phyloP scores from a whole-genome alignment of 23 tunicate genomes.

The Styela clava region DNA sequence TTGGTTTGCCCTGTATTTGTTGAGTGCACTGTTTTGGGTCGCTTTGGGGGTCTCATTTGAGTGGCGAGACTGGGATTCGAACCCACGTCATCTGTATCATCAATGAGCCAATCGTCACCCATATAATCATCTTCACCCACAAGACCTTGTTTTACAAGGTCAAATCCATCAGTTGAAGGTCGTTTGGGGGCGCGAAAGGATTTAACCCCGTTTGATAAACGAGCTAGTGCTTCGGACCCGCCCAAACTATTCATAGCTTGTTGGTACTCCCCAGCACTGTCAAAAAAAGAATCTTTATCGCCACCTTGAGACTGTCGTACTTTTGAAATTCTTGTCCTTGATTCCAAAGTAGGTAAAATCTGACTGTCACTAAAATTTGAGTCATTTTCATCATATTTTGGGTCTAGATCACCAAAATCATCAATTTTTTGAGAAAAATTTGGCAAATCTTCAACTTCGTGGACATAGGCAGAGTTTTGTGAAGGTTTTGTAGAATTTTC shows the following conservation, averaged over 20 bases:
- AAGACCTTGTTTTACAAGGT: background rate
- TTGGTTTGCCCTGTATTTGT: background rate
- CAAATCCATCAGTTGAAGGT: background rate
- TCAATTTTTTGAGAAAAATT: background rate
- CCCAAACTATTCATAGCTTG: slow-evolving; percentile 17
- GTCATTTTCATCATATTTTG: background rate
- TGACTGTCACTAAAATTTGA: background rate
- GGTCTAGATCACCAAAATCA: slow-evolving; percentile 3
- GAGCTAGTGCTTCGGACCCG: slow-evolving; percentile 13
- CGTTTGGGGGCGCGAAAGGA: background rate
- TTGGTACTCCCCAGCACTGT: slow-evolving; percentile 14
- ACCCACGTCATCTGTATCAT: slow-evolving; percentile 29
- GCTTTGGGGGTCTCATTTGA: slow-evolving; percentile 1
- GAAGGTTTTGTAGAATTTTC: background rate
- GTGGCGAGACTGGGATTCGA: background rate
- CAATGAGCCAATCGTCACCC: slow-evolving; percentile 63
- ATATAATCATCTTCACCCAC: slow-evolving; percentile 13
- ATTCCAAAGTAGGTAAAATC: background rate
- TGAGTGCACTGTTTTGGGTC: slow-evolving; percentile 37
- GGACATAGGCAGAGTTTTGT: background rate
- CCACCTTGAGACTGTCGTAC: background rate
- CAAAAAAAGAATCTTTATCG: background rate
- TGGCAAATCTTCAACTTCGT: background rate
- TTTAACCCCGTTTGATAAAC: background rate
- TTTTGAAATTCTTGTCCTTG: background rate